phyloP scores from a whole-genome alignment of 2,797 vertebrate species.

The Artibeus jamaicensis region DNA sequence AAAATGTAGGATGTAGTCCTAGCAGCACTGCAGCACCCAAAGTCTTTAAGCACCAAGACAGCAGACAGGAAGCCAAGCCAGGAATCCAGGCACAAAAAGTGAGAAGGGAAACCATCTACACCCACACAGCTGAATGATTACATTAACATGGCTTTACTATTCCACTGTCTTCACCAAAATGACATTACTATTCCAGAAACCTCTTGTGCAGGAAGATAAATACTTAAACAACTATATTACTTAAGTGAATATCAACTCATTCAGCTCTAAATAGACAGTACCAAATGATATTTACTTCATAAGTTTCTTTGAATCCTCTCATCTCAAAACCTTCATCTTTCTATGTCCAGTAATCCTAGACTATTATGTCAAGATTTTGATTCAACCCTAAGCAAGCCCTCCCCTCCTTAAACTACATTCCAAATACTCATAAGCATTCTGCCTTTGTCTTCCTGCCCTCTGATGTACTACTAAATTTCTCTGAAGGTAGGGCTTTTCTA shows the following conservation, averaged over 20 bases:
- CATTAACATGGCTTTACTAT: background rate
- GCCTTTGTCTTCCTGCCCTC: background rate
- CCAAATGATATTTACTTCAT: constrained; percentile 5
- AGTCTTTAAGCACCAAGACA: background rate
- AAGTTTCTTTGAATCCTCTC: background rate
- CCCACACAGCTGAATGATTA: background rate
- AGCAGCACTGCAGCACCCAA: background rate
- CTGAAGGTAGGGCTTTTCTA: background rate
- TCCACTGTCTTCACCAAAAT: constrained; percentile 10
- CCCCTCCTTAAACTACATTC: background rate
- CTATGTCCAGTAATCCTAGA: background rate
- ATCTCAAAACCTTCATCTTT: background rate
- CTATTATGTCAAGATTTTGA: background rate
- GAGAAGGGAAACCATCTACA: background rate
- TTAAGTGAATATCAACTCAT: background rate
- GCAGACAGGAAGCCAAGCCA: background rate
- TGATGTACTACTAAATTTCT: background rate
- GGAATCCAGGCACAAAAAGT: background rate
- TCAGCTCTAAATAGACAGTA: background rate
- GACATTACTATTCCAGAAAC: constrained; percentile 2
- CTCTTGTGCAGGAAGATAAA: constrained; percentile 5
- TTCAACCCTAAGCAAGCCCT: background rate
- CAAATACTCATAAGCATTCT: background rate
- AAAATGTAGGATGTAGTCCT: background rate
- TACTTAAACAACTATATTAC: background rate